Conservation (phyloP, 2,113 vertebrate species). For the Nothoprocta perdicaria region DNA sequence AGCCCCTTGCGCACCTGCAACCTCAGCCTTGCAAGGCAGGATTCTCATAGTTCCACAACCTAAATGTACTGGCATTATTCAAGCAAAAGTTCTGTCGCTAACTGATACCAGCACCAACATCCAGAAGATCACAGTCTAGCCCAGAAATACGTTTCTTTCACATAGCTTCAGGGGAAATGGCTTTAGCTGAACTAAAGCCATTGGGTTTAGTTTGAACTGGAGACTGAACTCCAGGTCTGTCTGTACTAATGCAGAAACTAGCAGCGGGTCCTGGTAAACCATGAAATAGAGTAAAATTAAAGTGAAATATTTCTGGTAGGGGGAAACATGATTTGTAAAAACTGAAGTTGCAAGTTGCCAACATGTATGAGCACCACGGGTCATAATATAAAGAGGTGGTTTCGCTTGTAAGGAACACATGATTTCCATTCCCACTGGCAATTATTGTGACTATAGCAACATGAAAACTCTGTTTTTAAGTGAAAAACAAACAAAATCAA, state of each 20-base stretch:
- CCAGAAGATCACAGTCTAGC: not conserved
- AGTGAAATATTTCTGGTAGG: not conserved
- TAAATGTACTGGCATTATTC: not conserved
- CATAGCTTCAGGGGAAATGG: not conserved
- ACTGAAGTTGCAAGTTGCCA: not conserved
- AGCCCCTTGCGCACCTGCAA: not conserved
- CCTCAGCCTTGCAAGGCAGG: not conserved
- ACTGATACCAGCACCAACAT: not conserved
- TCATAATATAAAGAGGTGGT: not conserved
- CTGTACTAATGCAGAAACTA: not conserved
- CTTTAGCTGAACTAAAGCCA: not conserved
- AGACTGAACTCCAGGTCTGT: not conserved
- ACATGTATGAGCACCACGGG: not conserved
- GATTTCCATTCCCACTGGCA: not conserved
- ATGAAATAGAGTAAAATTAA: not conserved
- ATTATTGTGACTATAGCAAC: constrained; percentile 13
- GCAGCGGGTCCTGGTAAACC: not conserved
- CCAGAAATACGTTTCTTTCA: not conserved
- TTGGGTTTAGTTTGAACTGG: too few species aligned
- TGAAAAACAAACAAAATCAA: not conserved
- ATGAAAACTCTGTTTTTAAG: not conserved
- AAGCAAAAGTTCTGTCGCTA: not conserved
- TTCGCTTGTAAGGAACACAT: not conserved
- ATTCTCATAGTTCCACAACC: not conserved
- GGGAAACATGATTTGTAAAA: not conserved